Conservation (phyloP, 2,888 invertebrate genomes). For the Eupeodes latifasciatus region DNA sequence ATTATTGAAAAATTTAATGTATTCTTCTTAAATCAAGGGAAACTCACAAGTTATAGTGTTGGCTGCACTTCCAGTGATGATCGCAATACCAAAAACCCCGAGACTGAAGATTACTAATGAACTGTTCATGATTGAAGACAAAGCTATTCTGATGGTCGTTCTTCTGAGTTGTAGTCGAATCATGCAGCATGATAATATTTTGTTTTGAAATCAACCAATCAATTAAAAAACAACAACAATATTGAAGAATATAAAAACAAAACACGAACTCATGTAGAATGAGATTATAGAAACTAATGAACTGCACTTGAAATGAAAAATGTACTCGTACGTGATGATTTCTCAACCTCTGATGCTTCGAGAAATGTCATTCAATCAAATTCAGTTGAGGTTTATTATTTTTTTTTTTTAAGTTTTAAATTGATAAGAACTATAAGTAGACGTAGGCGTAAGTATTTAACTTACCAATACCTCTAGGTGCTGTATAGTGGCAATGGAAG, state of each 20-base stretch:
- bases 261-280: background rate
- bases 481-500: no score
- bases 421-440: no score
- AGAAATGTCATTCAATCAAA: background rate
- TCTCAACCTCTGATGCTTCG: background rate
- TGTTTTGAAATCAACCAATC: constrained; percentile 2
- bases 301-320: constrained; percentile 22
- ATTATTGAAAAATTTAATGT: constrained; percentile 2
- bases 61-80: background rate
- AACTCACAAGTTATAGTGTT: constrained; percentile 54
- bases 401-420: background rate
- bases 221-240: constrained; percentile 13
- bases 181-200: constrained; percentile 3
- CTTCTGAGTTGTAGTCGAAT: no score
- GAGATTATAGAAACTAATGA: constrained; percentile 34
- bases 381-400: background rate
- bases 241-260: background rate
- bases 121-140: constrained; percentile 55
- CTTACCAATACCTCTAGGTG: no score
- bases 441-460: no score
- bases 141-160: constrained; percentile 32
- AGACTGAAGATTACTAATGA: constrained; percentile 4
- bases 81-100: constrained; percentile 27
- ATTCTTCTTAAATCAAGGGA: constrained; percentile 11
- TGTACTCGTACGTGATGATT: constrained; percentile 5